Conservation (phyloP, 2,888 invertebrate genomes). For the Metacarcinus magister region DNA sequence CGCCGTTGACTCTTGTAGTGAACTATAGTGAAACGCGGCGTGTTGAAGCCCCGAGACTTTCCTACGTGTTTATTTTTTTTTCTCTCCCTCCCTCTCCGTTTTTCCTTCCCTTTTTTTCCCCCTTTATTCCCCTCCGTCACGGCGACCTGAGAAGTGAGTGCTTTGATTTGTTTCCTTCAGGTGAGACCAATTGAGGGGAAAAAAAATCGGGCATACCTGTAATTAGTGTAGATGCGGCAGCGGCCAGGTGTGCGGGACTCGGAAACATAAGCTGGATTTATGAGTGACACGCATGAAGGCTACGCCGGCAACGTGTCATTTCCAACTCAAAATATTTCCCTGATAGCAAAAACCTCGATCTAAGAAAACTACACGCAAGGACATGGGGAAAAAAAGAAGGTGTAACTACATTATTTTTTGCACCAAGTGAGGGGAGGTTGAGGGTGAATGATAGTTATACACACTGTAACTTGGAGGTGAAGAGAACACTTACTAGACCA, state of each 20-base stretch:
- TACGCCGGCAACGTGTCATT: not conserved
- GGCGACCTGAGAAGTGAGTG: not conserved
- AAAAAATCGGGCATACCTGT: not conserved
- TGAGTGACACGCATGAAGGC: conserved; percentile 31
- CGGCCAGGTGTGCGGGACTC: not conserved
- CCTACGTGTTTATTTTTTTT: not conserved
- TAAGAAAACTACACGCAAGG: not conserved
- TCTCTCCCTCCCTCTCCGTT: not conserved
- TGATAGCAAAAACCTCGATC: not conserved
- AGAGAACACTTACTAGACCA: too few species aligned
- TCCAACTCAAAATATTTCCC: not conserved
- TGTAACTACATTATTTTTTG: too few species aligned
- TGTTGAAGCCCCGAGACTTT: not conserved
- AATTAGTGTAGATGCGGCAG: not conserved
- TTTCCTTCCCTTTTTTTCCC: not conserved
- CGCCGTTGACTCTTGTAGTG: not conserved
- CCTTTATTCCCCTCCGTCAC: not conserved
- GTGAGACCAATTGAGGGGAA: not conserved
- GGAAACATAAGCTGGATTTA: conserved; percentile 21
- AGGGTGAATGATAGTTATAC: too few species aligned
- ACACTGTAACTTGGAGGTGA: too few species aligned
- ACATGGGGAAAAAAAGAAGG: too few species aligned
- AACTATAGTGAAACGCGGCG: conserved; percentile 17
- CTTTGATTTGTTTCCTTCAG: not conserved
- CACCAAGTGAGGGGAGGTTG: too few species aligned